Conservation (phyloP, 2,113 vertebrate species). For the Phalacrocorax aristotelis region DNA sequence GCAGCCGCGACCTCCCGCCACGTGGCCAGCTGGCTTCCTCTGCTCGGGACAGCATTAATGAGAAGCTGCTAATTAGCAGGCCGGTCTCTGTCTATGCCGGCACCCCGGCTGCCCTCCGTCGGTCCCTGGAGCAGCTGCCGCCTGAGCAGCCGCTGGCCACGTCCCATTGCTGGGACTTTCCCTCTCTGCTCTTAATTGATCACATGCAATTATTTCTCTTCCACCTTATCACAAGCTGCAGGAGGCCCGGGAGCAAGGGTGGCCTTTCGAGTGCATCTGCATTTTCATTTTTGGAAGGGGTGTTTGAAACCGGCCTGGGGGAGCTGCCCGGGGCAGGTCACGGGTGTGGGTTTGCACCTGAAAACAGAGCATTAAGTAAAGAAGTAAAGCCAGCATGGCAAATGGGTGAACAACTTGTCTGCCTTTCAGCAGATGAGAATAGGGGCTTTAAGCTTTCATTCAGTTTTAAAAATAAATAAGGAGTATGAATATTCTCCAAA, state of each 20-base stretch:
- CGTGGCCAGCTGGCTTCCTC: not conserved
- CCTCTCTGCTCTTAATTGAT: not conserved
- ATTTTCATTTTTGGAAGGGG: not conserved
- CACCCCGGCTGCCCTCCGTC: not conserved
- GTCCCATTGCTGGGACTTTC: not conserved
- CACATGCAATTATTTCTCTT: not conserved
- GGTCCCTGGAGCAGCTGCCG: accelerated
- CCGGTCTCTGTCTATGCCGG: not conserved
- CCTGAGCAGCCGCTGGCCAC: not conserved
- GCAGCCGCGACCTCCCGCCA: accelerated
- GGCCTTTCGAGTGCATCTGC: not conserved
- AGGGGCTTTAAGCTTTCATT: not conserved
- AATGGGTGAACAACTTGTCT: not conserved
- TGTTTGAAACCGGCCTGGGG: not conserved
- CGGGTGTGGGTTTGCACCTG: not conserved
- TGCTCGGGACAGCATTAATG: not conserved
- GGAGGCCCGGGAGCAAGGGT: not conserved
- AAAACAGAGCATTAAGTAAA: not conserved
- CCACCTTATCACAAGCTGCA: not conserved
- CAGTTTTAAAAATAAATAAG: not conserved
- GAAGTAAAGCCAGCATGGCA: not conserved
- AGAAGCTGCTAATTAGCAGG: not conserved
- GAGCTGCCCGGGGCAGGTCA: not conserved
- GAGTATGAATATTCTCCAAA: not conserved
- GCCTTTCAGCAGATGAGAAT: not conserved